Evolutionary conservation across 2,113 vertebrate species (phyloP), one percentile per base, ranked within the genome.

Genomic region (Alouatta palliata): DNA sequence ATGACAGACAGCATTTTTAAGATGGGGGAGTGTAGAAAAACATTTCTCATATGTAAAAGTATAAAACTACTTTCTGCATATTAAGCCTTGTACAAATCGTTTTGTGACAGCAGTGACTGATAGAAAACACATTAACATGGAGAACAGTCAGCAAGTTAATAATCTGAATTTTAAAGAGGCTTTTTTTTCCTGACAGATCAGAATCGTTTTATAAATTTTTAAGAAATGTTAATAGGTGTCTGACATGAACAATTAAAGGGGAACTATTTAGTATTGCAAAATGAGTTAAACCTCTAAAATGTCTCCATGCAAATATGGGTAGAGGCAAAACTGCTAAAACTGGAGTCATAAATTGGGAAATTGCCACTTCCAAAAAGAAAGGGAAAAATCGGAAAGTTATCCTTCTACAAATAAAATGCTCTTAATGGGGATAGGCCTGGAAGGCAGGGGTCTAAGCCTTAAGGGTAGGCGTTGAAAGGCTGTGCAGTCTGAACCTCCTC

Each of bases 191-290:
- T 97, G 97, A 96, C 87, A 97, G 93, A 91, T 96, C n/a, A 77
- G 91, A 98, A 98, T 97, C 98, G 97, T 98, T 98, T 98, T 97
- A 98, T 97, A 98, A 96, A 95, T 98, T 98, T 98, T 98, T 97
- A 3, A 97, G 97, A 97, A 97, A 96, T 75, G 37, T 97, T 92
- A 97, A 98, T 98, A 97, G 91, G 91, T 98, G 77, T 98, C 97
- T 98, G 98, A 98, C 97, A 71, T 86, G 97, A 98, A 94, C 4
- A 3, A 98, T 98, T 98, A 98, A 97, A 92, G 84, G 81, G 91
- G 95, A 98, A 76, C 96, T 97, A 5, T 96, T 98, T 97, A 96
- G 95, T 97, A 95, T 20, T 98, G 89, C 87, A 98, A 97, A 97
- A 97, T 95, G 96, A 98, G 97, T 98, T 94, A 97, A 97, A 97